Conservation (phyloP, 2,888 invertebrate genomes). For the Limnephilus rhombicus region DNA sequence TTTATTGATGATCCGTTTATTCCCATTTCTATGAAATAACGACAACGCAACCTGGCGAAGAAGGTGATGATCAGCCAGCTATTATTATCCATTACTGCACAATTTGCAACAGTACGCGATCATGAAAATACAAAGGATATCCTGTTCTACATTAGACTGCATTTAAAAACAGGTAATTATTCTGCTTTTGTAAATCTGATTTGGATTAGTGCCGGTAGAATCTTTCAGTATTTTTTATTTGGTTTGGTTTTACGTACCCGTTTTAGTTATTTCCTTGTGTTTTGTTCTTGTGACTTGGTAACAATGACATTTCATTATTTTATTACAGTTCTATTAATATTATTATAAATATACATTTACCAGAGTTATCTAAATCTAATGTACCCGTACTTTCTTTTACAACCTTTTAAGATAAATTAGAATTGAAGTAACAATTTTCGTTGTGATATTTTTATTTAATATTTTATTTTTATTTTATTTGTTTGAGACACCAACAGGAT, state of each 20-base stretch:
- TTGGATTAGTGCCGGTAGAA: background rate
- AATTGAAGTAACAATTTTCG: no score
- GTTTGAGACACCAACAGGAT: no score
- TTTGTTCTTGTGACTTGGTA: background rate
- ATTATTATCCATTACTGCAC: constrained; percentile 5
- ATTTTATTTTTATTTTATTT: no score
- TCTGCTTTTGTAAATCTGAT: background rate
- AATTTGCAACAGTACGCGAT: constrained; percentile 26
- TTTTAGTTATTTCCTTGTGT: background rate
- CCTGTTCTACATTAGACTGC: constrained; percentile 22
- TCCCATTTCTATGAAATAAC: background rate
- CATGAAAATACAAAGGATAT: constrained; percentile 43
- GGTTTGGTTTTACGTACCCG: background rate
- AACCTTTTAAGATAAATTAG: no score
- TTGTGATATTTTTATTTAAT: no score
- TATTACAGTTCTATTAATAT: no score
- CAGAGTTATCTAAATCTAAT: no score
- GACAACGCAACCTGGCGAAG: background rate
- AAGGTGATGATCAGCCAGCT: constrained; percentile 28
- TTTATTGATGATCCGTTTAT: background rate
- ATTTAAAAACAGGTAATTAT: constrained; percentile 1
- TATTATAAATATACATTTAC: no score
- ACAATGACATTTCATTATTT: no score
- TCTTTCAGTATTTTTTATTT: background rate
- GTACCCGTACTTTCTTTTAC: no score